Percentiles rank a stretch among this genome's conserved stretches.
Conservation (phyloP, 1,140 invertebrate genomes). For the Vollenhovia emeryi region DNA sequence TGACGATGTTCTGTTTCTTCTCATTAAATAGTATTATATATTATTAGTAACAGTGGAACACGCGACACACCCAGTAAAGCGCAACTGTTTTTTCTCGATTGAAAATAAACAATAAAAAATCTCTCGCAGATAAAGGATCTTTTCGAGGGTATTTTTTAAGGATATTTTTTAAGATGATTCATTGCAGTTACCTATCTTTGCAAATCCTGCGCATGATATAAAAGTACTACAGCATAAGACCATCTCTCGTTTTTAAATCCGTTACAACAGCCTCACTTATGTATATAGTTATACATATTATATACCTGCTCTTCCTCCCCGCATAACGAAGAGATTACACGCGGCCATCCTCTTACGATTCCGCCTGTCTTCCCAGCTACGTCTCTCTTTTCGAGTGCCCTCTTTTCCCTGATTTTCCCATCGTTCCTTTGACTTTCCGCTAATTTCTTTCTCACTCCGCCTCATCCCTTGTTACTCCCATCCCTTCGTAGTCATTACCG, state of each 20-base stretch:
- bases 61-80: too few relatives aligned
- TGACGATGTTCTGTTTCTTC: not conserved
- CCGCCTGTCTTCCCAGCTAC: not conserved
- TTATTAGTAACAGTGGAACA: not conserved
- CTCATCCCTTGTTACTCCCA: not conserved
- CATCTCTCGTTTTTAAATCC: not conserved
- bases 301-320: conserved; percentile 40
- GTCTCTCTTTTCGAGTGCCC: not conserved
- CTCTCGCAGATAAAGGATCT: not conserved
- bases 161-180: not conserved
- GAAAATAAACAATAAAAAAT: not conserved
- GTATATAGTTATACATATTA: not conserved
- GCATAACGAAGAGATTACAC: conserved; percentile 63
- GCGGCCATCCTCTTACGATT: not conserved
- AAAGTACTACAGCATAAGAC: not conserved
- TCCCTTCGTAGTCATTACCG: not conserved
- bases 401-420: not conserved
- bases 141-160: too few relatives aligned
- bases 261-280: not conserved
- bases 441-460: conserved; percentile 23
- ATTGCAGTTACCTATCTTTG: not conserved
- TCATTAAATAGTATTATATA: not conserved
- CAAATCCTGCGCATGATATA: not conserved
- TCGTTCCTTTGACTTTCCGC: conserved; percentile 4
- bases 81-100: too few relatives aligned